Percentiles rank a stretch among this genome's conserved stretches.
Conservation (phyloP, 2,797 vertebrate species). For the Labroides dimidiatus region DNA sequence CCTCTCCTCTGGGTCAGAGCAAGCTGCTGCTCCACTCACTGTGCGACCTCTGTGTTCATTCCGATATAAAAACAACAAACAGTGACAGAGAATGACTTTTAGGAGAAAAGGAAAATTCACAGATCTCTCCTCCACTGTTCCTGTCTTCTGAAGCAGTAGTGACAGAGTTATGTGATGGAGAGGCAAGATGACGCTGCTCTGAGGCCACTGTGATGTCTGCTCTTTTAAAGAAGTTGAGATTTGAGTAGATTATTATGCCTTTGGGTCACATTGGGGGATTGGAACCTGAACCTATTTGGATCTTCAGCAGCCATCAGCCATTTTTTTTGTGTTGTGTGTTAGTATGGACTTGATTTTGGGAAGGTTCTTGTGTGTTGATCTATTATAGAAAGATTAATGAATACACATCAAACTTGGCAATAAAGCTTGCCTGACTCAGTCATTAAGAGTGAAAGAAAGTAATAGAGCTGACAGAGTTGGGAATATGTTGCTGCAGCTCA, state of each 20-base stretch:
- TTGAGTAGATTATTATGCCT: slow-evolving; percentile 65
- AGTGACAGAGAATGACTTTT: background rate
- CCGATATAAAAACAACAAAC: background rate
- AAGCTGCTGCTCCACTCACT: too few species aligned
- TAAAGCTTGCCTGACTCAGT: background rate
- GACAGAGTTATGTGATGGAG: too few species aligned
- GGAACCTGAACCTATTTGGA: too few species aligned
- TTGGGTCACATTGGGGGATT: slow-evolving; percentile 56
- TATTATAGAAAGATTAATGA: background rate
- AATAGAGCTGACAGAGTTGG: background rate
- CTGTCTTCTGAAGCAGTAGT: slow-evolving; percentile 49
- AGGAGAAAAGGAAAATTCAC: slow-evolving; percentile 4
- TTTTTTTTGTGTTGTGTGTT: background rate
- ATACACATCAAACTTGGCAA: background rate
- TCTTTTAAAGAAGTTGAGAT: slow-evolving; percentile 67
- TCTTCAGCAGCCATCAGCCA: too few species aligned
- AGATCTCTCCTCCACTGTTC: slow-evolving; percentile 17
- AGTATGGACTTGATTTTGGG: background rate
- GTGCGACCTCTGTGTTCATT: background rate
- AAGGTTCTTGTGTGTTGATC: too few species aligned
- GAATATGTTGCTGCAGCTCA: background rate
- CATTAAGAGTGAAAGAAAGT: background rate
- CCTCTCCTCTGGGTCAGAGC: too few species aligned
- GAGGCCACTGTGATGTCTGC: slow-evolving; percentile 24
- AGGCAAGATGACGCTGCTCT: too few species aligned